These are phyloP conservation scores for Sparidentex hasta DNA, from an alignment of 2,797 vertebrate genomes.

Conservation along the genomic window DNA sequence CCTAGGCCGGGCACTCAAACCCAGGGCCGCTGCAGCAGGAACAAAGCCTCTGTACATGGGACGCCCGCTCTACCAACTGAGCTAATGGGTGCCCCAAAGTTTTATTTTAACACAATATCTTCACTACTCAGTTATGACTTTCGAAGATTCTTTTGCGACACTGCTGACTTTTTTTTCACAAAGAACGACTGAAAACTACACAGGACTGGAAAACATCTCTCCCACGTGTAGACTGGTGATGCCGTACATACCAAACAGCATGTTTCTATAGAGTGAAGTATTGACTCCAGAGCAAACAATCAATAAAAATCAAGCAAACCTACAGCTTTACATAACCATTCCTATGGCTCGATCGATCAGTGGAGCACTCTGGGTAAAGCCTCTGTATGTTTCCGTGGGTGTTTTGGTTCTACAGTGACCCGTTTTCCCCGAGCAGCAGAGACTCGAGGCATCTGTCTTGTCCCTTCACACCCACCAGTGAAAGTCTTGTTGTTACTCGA, in stretches of 20 bases:
- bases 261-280: not conserved
- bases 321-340: constrained; percentile 35
- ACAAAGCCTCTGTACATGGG: too few species aligned
- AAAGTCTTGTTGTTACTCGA: constrained; percentile 2
- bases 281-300: constrained; percentile 8
- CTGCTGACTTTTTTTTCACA: not conserved
- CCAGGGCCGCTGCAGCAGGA: too few species aligned
- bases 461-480: constrained; percentile 24
- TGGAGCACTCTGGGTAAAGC: constrained; percentile 42
- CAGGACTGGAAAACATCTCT: not conserved
- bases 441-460: constrained; percentile 31
- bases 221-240: not conserved
- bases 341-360: constrained; percentile 53
- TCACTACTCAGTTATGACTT: too few species aligned
- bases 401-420: constrained; percentile 13
- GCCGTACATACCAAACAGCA: not conserved
- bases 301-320: constrained; percentile 41
- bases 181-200: not conserved
- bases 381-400: not conserved
- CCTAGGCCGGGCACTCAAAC: too few species aligned
- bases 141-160: too few species aligned
- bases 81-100: too few species aligned
- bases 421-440: constrained; percentile 11
- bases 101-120: too few species aligned
- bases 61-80: too few species aligned